phyloP scores from a whole-genome alignment of 2,888 invertebrate species.

The Drosophila diplacantha region DNA sequence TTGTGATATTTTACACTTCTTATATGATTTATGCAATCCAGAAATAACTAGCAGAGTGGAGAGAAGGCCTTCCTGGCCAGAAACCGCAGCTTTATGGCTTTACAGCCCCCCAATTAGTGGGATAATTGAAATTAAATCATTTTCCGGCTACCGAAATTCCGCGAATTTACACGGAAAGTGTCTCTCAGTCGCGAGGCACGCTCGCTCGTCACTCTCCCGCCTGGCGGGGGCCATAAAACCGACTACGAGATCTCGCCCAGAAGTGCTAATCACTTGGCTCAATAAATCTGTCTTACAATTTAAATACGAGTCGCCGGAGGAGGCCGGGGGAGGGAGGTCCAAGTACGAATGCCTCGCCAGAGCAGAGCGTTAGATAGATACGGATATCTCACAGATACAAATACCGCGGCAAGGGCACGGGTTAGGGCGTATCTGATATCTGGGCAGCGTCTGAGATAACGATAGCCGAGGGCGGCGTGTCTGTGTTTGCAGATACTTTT shows the following conservation, averaged over 20 bases:
- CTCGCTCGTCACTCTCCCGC: neutral
- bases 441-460: slow-evolving; percentile 52
- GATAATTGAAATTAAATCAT: slow-evolving; percentile 25
- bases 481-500: slow-evolving; percentile 40
- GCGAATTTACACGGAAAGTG: slow-evolving; percentile 6
- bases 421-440: slow-evolving; percentile 33
- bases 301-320: slow-evolving; percentile 33
- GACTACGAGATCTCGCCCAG: slow-evolving; percentile 54
- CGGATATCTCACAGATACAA: slow-evolving; percentile 34
- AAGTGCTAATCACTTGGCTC: slow-evolving; percentile 70
- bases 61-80: neutral
- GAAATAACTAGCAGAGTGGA: neutral
- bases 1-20: neutral
- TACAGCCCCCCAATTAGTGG: slow-evolving; percentile 16
- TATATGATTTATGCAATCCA: neutral
- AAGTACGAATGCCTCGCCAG: slow-evolving; percentile 40
- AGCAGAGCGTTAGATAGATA: slow-evolving; percentile 24
- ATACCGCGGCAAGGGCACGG: slow-evolving; percentile 34
- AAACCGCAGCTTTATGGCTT: slow-evolving; percentile 5
- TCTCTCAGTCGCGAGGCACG: too few relatives aligned
- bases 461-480: slow-evolving; percentile 17
- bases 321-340: slow-evolving; percentile 24
- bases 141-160: slow-evolving; percentile 17
- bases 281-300: slow-evolving; percentile 67
- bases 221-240: slow-evolving; percentile 8